A percentile compares a stretch with the other conserved stretches of the same genome.
These are phyloP conservation scores for Speoplatyrhinus poulsoni DNA, from an alignment of 2,113 vertebrate genomes.

Conservation along the genomic window DNA sequence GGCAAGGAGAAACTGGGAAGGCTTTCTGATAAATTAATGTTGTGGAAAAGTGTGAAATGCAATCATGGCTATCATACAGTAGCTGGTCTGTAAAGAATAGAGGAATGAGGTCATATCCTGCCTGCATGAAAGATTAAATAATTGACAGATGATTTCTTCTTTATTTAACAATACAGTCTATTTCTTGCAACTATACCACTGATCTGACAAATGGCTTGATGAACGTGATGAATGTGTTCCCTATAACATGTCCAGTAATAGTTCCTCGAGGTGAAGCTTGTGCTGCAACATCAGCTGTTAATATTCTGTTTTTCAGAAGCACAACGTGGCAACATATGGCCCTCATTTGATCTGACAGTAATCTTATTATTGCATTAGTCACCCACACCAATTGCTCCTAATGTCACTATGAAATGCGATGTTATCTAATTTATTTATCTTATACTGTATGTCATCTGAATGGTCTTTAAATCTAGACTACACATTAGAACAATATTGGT, in stretches of 20 bases:
- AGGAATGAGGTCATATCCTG: not conserved
- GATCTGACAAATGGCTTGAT: not conserved
- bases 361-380: slow-evolving; percentile 50
- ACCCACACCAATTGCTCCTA: slow-evolving; percentile 33
- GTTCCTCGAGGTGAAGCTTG: slow-evolving; percentile 4
- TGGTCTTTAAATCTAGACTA: too few species aligned
- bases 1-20: too few species aligned
- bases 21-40: too few species aligned
- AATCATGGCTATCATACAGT: slow-evolving; percentile 2
- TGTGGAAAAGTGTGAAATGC: not conserved
- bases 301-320: slow-evolving; percentile 16
- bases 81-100: not conserved
- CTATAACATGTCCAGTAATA: too few species aligned
- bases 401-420: slow-evolving; percentile 18
- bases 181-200: not conserved
- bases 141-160: not conserved
- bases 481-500: too few species aligned
- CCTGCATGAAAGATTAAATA: not conserved
- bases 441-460: too few species aligned
- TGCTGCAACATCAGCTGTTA: slow-evolving; percentile 8
- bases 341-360: slow-evolving; percentile 23
- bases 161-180: too few species aligned
- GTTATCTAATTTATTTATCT: not conserved
- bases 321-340: slow-evolving; percentile 24
- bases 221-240: not conserved